A percentile compares a stretch with the other conserved stretches of the same genome.
These are phyloP conservation scores for Amphibalanus amphitrite DNA, from an alignment of 1,140 invertebrate species.

Conservation along the genomic window DNA sequence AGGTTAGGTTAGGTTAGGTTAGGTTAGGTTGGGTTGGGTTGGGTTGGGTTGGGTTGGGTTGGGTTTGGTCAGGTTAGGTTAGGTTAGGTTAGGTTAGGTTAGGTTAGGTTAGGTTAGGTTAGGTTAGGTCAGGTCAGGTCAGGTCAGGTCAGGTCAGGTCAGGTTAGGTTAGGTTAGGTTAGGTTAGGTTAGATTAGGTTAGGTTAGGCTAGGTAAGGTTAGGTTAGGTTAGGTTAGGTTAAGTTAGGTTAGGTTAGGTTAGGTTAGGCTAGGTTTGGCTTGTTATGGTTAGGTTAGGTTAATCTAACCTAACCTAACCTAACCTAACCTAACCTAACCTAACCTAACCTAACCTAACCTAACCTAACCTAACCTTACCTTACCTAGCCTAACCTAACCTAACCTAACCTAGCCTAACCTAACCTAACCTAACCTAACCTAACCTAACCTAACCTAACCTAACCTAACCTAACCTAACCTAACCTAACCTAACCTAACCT, in stretches of 20 bases:
- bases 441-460: background rate
- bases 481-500: background rate
- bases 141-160: constrained; percentile 12
- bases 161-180: constrained; percentile 13
- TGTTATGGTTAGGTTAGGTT: too few relatives aligned
- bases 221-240: constrained; percentile 12
- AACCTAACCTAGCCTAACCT: background rate
- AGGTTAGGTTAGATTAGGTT: constrained; percentile 12
- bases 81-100: constrained; percentile 5
- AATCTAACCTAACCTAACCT: too few relatives aligned
- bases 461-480: background rate
- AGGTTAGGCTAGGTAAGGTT: constrained; percentile 10
- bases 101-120: constrained; percentile 11
- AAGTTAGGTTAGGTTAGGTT: constrained; percentile 12
- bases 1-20: too few relatives aligned
- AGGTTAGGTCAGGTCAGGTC: constrained; percentile 13
- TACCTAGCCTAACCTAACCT: background rate
- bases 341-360: constrained; percentile 1
- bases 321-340: background rate
- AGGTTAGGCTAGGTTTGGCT: too few relatives aligned
- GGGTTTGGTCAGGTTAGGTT: too few relatives aligned
- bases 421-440: background rate
- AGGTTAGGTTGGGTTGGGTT: constrained; percentile 10
- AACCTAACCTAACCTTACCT: background rate
- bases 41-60: constrained; percentile 10